Evolutionary conservation across 1,140 invertebrate genomes (phyloP).

Genomic region (Dendrolimus punctatus): DNA sequence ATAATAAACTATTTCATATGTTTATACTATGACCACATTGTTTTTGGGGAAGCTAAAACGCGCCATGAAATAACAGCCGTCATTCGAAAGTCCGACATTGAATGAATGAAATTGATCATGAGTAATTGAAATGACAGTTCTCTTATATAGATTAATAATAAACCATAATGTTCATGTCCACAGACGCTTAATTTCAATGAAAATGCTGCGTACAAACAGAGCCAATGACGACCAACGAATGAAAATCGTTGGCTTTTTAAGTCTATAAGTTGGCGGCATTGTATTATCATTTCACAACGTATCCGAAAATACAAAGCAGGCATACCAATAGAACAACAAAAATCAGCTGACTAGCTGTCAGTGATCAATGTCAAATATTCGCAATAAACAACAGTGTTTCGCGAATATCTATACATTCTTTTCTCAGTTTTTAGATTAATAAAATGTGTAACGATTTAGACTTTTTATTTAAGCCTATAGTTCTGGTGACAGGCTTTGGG

Average conservation of each 20-base stretch:
- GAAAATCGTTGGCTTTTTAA: slow-evolving; percentile 1
- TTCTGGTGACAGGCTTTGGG: slow-evolving; percentile 82
- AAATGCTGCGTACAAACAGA: no score
- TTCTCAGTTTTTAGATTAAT: neutral
- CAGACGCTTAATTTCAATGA: no score
- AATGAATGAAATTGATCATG: slow-evolving; percentile 8
- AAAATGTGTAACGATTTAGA: slow-evolving; percentile 38
- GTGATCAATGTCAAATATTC: slow-evolving; percentile 11
- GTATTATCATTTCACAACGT: neutral
- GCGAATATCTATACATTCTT: neutral
- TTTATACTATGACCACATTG: slow-evolving; percentile 1
- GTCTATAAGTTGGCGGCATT: neutral
- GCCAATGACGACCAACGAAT: neutral
- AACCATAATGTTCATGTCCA: no score
- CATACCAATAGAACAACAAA: slow-evolving; percentile 24
- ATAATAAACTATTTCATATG: neutral
- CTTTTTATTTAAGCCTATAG: slow-evolving; percentile 51
- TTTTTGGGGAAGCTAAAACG: slow-evolving; percentile 15
- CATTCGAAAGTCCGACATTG: slow-evolving; percentile 5
- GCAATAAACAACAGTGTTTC: slow-evolving; percentile 1
- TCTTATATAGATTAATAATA: neutral
- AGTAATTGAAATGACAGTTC: neutral
- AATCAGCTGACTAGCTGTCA: slow-evolving; percentile 38
- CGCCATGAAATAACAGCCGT: slow-evolving; percentile 15
- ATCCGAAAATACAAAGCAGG: slow-evolving; percentile 1